Evolutionary conservation across 1,140 invertebrate species (phyloP), one percentile per base, ranked within the genome.

Genomic region (Drosophila asahinai): DNA sequence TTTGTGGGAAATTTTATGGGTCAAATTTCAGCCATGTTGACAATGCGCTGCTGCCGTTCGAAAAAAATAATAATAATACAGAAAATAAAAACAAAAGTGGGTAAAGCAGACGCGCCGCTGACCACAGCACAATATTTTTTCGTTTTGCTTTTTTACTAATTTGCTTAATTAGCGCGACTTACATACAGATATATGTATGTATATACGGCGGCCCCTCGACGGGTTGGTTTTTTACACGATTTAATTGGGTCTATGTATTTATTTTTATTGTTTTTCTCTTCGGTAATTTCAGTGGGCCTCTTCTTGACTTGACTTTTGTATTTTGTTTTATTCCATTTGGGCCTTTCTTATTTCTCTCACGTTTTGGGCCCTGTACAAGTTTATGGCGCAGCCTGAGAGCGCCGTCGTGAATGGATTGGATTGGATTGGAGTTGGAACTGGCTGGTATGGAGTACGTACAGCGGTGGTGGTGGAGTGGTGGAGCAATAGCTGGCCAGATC

Each of bases 1-100:
- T 89, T 86, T 81, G 75, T 89, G 86, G 86, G 86, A 89, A 90
- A 81, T 82, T 91, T 90, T 90, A 77, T 90, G 82, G 86, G 86
- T 90, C 86, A 90, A 74, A 90, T 89, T 87, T 89, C 54, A 74
- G 80, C 25, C 61, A 57, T 65, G 83, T 86, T 87, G 83, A 86
- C 83, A 86, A 86, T 84, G 77, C 63, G 42, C 40, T 64, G 40
- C 22, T 54, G 33, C 30, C 33, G 52, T 43, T 61, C 30, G 57
- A 17, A 25, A 33, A 66, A 59, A 51, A 38, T 9, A 55, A 48
- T 11, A 27, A 51, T 30, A 38, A 42, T 49, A 75, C 63, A 63
- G 27, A 45, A 60, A 42, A 33, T 11, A 12, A 25, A 22, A 25
- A 30, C 40, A 77, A 79, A 74, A 65, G 58, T 63, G 64, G 76